Conservation (phyloP, 2,888 invertebrate species). For the Clistopyga incitator region DNA sequence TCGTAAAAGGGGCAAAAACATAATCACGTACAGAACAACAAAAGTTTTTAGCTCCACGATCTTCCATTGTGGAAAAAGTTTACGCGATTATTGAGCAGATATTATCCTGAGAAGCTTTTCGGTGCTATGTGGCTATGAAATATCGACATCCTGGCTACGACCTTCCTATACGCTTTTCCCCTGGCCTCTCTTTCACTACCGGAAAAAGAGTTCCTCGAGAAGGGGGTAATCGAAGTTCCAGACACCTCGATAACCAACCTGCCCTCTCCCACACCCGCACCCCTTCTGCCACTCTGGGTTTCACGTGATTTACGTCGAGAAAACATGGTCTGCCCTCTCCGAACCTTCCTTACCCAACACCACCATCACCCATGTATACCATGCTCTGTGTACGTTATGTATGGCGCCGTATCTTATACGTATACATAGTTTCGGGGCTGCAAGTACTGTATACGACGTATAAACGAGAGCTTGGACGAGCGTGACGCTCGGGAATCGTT, state of each 20-base stretch:
- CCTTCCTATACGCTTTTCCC: slow-evolving; percentile 45
- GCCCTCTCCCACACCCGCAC: slow-evolving; percentile 5
- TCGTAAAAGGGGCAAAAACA: not conserved
- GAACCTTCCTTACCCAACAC: slow-evolving; percentile 8
- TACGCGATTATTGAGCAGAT: slow-evolving; percentile 38
- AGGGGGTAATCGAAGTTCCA: slow-evolving; percentile 65
- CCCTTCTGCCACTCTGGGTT: slow-evolving; percentile 41
- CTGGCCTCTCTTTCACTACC: slow-evolving; percentile 19
- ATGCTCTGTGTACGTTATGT: slow-evolving; percentile 2
- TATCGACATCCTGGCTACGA: slow-evolving; percentile 47
- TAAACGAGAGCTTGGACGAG: slow-evolving; percentile 45
- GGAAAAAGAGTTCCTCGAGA: slow-evolving; percentile 50
- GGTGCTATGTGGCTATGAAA: slow-evolving; percentile 51
- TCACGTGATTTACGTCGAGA: slow-evolving; percentile 62
- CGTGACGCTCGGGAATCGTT: slow-evolving; percentile 40
- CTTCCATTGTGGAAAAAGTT: slow-evolving; percentile 45
- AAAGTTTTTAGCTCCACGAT: slow-evolving; percentile 32
- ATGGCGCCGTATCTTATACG: slow-evolving; percentile 24
- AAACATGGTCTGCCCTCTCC: slow-evolving; percentile 53
- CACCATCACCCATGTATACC: slow-evolving; percentile 14
- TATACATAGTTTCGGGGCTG: slow-evolving; percentile 19
- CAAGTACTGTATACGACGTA: slow-evolving; percentile 34
- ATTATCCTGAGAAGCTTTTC: slow-evolving; percentile 56
- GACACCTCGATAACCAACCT: slow-evolving; percentile 57
- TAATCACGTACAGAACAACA: not conserved